Evolutionary conservation across 2,888 invertebrate genomes (phyloP), one percentile per base, ranked within the genome.

Genomic region (Aphidoletes aphidimyza): DNA sequence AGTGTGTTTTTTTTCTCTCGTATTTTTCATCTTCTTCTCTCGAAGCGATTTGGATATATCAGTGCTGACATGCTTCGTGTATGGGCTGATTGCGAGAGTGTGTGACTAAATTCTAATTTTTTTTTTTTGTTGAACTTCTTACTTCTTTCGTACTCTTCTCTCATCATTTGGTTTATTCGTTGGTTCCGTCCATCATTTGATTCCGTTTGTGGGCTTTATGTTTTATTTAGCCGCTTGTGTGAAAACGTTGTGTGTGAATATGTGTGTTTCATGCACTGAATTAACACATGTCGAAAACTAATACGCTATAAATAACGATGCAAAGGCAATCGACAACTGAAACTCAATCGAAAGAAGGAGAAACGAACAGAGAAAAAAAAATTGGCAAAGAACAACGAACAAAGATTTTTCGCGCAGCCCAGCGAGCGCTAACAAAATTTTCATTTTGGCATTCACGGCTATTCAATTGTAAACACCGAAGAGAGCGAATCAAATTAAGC

Each of bases 241-340:
- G 54, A 54, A 22, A n/a, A n/a, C n/a, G n/a, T n/a, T 14, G 26
- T 54, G 54, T 54, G 69, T 30, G 34, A 30, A 69, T 34, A 34
- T 30, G 14, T 69, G 69, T 69, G 34, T 69, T 69, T 69, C 69
- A 69, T 69, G 69, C 69, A 34, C 69, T 69, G 69, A 69, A 69
- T 69, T 69, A 69, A 69, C 69, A 69, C 69, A 69, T 69, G 69
- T 69, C 69, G 34, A 69, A 69, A 69, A 69, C 69, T 69, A 69
- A 69, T 69, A 69, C 69, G 69, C 69, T 69, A 69, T 69, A 69
- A 69, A 69, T 69, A 69, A 69, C 69, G 14, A 30, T 14, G 9
- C 30, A 69, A 69, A 47, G 8, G 69, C 69, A 69, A 69, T 69
- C 69, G 69, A 34, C 69, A 69, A 69, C 69, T n/a, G 11, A n/a